Percentiles rank a stretch among this genome's conserved stretches.
These are phyloP conservation scores for Tenthredo amoena DNA, from an alignment of 2,888 invertebrate species.

Conservation along the genomic window DNA sequence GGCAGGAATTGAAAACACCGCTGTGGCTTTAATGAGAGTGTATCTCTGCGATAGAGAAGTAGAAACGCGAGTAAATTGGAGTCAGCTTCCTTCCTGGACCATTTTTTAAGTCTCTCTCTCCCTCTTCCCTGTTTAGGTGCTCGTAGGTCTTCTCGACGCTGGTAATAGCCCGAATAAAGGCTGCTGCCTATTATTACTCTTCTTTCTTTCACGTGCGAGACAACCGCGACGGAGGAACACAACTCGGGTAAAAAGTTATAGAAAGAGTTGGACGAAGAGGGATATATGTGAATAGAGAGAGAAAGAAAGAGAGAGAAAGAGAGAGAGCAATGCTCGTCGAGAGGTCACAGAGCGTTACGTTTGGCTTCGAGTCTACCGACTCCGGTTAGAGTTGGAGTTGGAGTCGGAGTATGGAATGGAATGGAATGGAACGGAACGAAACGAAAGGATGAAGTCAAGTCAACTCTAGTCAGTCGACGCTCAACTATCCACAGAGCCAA, in stretches of 20 bases:
- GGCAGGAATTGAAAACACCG: not conserved
- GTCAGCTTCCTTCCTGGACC: conserved; percentile 35
- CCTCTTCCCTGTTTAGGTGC: not conserved
- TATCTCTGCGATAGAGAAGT: not conserved
- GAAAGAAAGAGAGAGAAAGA: conserved; percentile 55
- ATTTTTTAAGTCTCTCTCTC: not conserved
- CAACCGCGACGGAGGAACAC: not conserved
- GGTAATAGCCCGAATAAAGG: conserved; percentile 35
- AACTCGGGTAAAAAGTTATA: not conserved
- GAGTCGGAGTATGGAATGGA: conserved; percentile 65
- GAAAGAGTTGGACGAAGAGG: not conserved
- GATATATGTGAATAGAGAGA: conserved; percentile 24
- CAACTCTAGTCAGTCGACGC: conserved; percentile 64
- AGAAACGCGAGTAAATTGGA: not conserved
- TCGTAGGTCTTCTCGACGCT: conserved; percentile 14
- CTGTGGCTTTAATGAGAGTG: not conserved
- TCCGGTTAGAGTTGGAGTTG: conserved; percentile 49
- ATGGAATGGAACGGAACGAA: conserved; percentile 55
- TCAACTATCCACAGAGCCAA: conserved; percentile 61
- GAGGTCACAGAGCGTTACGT: conserved; percentile 53
- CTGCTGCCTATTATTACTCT: conserved; percentile 49
- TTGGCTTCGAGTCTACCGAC: conserved; percentile 44
- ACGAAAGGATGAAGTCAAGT: conserved; percentile 52
- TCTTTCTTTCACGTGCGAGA: conserved; percentile 46
- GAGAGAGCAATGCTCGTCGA: conserved; percentile 44